phyloP scores from a whole-genome alignment of 2,113 vertebrate species.

The Ciconia maguari region DNA sequence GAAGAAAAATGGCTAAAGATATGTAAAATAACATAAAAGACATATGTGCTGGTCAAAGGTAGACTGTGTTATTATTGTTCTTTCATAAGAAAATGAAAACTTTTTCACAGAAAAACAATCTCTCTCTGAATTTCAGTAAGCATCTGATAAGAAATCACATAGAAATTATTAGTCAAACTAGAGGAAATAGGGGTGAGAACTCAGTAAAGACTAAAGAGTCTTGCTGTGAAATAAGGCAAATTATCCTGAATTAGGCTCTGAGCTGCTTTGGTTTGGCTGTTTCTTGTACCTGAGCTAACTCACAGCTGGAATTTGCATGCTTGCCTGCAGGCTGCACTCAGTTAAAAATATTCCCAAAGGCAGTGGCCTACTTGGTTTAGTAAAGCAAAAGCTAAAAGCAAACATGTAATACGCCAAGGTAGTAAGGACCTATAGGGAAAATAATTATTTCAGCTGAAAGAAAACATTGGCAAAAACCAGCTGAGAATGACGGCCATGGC shows the following conservation, averaged over 20 bases:
- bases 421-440: neutral
- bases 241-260: neutral
- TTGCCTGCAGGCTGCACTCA: neutral
- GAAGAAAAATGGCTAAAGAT: neutral
- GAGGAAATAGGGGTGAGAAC: neutral
- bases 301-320: neutral
- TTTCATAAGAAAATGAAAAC: neutral
- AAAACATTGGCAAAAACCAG: accelerated
- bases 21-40: neutral
- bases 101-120: neutral
- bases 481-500: neutral
- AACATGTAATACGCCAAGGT: neutral
- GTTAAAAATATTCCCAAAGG: neutral
- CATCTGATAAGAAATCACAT: neutral
- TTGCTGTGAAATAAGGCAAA: neutral
- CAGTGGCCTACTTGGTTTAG: neutral
- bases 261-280: neutral
- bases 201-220: neutral
- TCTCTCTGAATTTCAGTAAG: neutral
- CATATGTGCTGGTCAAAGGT: neutral
- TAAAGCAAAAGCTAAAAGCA: neutral
- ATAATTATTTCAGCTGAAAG: neutral
- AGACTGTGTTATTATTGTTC: neutral
- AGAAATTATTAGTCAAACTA: neutral
- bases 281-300: neutral